Conservation (phyloP, 2,113 vertebrate genomes). For the Scomber scombrus region DNA sequence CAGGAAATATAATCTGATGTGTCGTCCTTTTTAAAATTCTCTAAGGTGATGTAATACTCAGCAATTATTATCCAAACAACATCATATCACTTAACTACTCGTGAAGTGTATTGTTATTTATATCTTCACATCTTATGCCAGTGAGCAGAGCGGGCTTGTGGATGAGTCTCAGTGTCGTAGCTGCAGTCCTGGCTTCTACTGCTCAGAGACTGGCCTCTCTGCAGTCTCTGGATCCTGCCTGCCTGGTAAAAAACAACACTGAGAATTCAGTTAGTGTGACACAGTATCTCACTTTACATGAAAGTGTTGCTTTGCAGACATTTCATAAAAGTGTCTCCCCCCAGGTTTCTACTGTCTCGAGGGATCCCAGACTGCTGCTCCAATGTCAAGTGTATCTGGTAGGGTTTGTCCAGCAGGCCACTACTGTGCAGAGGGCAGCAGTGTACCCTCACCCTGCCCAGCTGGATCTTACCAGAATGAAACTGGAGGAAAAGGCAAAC, state of each 20-base stretch:
- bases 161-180: conserved; percentile 78
- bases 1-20: not conserved
- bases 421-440: conserved; percentile 86
- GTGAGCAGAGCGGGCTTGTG: conserved; percentile 75
- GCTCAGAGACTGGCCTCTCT: conserved; percentile 80
- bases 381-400: conserved; percentile 72
- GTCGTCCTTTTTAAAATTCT: not conserved
- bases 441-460: conserved; percentile 79
- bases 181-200: conserved; percentile 88
- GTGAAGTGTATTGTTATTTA: not conserved
- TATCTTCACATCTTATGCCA: conserved; percentile 53
- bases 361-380: conserved; percentile 78
- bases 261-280: not conserved
- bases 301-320: not conserved
- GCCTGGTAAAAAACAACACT: conserved; percentile 71
- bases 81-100: not conserved
- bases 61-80: not conserved
- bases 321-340: conserved; percentile 9
- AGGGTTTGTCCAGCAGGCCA: conserved; percentile 88
- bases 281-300: not conserved
- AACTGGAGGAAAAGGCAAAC: conserved; percentile 73
- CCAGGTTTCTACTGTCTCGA: conserved; percentile 85
- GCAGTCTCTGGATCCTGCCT: conserved; percentile 82
- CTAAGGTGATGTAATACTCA: not conserved
- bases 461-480: conserved; percentile 76